Conservation (phyloP, 2,113 vertebrate genomes). For the Murina feae region DNA sequence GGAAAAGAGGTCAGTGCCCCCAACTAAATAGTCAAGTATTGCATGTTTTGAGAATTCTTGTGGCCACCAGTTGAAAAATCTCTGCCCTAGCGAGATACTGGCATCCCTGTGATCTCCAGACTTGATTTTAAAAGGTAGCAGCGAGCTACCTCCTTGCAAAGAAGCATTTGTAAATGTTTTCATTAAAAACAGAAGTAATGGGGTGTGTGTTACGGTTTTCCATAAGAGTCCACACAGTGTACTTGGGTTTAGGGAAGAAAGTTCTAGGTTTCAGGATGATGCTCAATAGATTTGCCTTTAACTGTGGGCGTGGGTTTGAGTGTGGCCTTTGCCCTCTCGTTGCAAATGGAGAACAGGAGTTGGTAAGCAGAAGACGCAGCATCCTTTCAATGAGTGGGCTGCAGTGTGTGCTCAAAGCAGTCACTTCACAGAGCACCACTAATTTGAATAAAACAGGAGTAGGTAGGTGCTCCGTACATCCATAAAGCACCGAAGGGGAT, state of each 20-base stretch:
- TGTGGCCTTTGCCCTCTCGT: slow-evolving; percentile 41
- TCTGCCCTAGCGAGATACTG: neutral
- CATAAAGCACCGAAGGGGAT: slow-evolving; percentile 53
- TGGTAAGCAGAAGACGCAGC: slow-evolving; percentile 52
- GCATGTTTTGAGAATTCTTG: neutral
- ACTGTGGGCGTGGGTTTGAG: neutral
- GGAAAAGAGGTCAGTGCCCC: neutral
- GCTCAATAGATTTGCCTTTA: slow-evolving; percentile 38
- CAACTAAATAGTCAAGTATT: neutral
- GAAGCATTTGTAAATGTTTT: slow-evolving; percentile 26
- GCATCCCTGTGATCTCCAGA: neutral
- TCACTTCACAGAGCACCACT: slow-evolving; percentile 30
- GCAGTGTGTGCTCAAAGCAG: neutral
- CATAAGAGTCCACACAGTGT: neutral
- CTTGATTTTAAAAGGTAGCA: neutral
- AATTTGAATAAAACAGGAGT: slow-evolving; percentile 17
- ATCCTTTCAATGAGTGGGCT: slow-evolving; percentile 52
- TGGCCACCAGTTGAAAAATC: neutral
- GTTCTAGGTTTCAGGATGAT: slow-evolving; percentile 3
- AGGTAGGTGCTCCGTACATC: slow-evolving; percentile 57
- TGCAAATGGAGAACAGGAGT: slow-evolving; percentile 49
- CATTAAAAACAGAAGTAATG: slow-evolving; percentile 49
- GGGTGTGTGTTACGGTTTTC: slow-evolving; percentile 43
- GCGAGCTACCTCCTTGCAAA: neutral
- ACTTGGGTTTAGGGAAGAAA: slow-evolving; percentile 12